Conservation (phyloP, 2,797 vertebrate species). For the Melanogrammus aeglefinus region DNA sequence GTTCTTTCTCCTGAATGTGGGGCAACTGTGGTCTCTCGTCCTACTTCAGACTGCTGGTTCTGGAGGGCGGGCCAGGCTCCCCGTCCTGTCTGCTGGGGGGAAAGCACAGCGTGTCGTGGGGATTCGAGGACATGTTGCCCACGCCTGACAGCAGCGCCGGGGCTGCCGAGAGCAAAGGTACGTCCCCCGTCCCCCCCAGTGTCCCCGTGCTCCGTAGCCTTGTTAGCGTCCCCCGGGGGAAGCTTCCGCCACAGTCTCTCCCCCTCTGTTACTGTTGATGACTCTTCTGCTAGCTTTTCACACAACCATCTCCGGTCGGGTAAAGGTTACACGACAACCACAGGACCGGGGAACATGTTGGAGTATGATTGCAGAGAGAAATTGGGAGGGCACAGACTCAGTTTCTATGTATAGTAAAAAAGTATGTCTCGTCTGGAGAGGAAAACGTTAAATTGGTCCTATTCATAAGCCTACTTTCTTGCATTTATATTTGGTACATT, state of each 20-base stretch:
- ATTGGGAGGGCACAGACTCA: not conserved
- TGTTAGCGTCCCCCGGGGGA: not conserved
- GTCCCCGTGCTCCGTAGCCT: not conserved
- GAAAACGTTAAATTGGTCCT: not conserved
- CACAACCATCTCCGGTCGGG: not conserved
- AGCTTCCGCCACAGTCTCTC: not conserved
- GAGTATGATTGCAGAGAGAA: not conserved
- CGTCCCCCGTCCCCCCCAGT: not conserved
- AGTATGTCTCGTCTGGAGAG: not conserved
- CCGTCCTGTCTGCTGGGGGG: constrained; percentile 95
- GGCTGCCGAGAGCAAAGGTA: constrained; percentile 92
- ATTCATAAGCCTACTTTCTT: constrained; percentile 14
- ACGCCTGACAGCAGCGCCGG: constrained; percentile 89
- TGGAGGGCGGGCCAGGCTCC: constrained; percentile 96
- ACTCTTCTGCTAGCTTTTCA: not conserved
- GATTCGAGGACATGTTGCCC: constrained; percentile 98
- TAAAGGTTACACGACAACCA: not conserved
- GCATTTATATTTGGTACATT: constrained; percentile 18
- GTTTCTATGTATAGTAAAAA: not conserved
- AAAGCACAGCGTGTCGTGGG: constrained; percentile 98
- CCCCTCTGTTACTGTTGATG: not conserved
- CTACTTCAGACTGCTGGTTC: constrained; percentile 83
- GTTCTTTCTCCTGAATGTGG: constrained; percentile 1
- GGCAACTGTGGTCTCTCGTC: constrained; percentile 15
- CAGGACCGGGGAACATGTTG: not conserved